These are phyloP conservation scores for Pangasius macronema DNA, from an alignment of 2,797 vertebrate species.

Conservation along the genomic window DNA sequence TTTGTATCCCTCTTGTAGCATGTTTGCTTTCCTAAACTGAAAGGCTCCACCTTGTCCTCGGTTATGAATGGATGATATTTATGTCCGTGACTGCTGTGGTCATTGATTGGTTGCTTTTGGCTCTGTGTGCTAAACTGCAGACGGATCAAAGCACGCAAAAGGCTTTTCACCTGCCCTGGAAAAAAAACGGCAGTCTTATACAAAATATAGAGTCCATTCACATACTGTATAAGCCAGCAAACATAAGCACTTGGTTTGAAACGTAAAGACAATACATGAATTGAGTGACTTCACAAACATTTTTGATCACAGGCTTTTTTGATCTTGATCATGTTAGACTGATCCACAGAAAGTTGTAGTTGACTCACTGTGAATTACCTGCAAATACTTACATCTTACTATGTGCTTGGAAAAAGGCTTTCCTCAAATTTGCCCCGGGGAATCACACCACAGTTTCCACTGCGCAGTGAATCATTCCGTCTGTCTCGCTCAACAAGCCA, in stretches of 20 bases:
- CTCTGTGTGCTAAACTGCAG: constrained; percentile 48
- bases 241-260: background rate
- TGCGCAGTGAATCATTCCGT: constrained; percentile 22
- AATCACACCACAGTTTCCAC: constrained; percentile 28
- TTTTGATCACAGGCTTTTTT: background rate
- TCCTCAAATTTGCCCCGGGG: background rate
- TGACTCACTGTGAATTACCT: background rate
- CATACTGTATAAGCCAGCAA: background rate
- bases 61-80: constrained; percentile 67
- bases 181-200: constrained; percentile 39
- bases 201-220: constrained; percentile 6
- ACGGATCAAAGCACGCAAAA: constrained; percentile 61
- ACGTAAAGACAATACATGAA: background rate
- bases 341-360: background rate
- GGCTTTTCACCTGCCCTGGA: constrained; percentile 44
- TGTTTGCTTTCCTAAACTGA: constrained; percentile 72
- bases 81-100: constrained; percentile 45
- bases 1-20: constrained; percentile 73
- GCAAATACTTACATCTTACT: background rate
- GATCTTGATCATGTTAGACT: background rate
- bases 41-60: constrained; percentile 60
- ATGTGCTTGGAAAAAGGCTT: background rate
- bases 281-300: background rate
- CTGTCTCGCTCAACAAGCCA: constrained; percentile 13
- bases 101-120: constrained; percentile 46